Evolutionary conservation across 2,888 invertebrate species (phyloP), one percentile per base, ranked within the genome.

Genomic region (Drosophila mayaguana): DNA sequence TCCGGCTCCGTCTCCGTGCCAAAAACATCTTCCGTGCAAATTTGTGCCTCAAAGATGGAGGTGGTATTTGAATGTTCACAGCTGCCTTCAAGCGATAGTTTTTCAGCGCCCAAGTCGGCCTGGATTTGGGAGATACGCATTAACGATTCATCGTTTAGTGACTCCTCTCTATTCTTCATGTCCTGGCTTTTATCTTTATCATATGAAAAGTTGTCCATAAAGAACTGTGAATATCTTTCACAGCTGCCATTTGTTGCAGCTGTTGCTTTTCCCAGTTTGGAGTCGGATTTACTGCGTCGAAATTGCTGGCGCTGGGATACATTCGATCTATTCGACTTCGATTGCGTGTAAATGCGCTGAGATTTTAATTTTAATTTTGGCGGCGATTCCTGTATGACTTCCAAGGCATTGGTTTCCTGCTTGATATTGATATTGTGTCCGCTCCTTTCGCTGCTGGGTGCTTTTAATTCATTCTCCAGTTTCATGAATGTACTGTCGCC

Each of bases 401-500:
- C 90, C 22, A 85, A 54, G 2, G 50, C 63, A 45, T 71, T 77
- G n/a, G 45, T 20, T 46, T 54, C 43, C 32, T 48, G 60, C 12
- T 53, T 57, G 43, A 46, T 36, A 14, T 53, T 57, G 43, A 46
- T 36, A 14, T 67, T 72, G 16, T 62, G 69, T 1, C 45, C n/a
- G 28, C 3, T 12, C 7, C 67, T 63, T 1, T 60, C 63, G 34
- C 53, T 57, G 4, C 81, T 75, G 16, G 84, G 81, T 32, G 63
- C 77, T 42, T 88, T 86, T 12, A 80, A 73, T 59, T 87, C 88
- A 50, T 72, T 87, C 63, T 92, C 92, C 45, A 93, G 67, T 62
- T 91, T 86, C 81, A 90, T 81, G 38, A 92, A 87, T 0, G 92
- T 92, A 59, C 91, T 92, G 55, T 92, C 91, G 3, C 92, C 92